Evolutionary conservation across 2,888 invertebrate genomes (phyloP).

Genomic region (Noctua pronuba): DNA sequence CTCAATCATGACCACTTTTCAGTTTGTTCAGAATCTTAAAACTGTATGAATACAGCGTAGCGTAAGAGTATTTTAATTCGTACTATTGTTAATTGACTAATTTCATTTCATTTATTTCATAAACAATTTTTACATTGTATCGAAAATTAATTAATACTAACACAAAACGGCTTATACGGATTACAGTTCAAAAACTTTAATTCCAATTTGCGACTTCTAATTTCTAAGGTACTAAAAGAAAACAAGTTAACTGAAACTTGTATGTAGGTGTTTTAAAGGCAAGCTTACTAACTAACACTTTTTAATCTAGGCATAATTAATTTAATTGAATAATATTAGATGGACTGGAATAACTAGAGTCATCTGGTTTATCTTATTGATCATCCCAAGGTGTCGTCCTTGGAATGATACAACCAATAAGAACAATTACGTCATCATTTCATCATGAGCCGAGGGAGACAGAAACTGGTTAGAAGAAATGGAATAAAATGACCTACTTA

Average conservation of each 20-base stretch:
- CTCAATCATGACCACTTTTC: background rate
- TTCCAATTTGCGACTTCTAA: background rate
- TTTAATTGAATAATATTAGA: background rate
- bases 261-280: background rate
- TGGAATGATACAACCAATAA: background rate
- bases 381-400: background rate
- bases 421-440: too few species aligned
- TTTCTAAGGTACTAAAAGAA: background rate
- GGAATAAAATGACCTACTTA: slow-evolving; percentile 5
- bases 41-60: background rate
- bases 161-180: too few species aligned
- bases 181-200: too few species aligned
- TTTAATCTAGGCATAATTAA: background rate
- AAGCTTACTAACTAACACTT: too few species aligned
- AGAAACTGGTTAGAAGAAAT: background rate
- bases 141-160: too few species aligned
- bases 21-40: too few species aligned
- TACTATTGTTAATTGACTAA: background rate
- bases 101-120: too few species aligned
- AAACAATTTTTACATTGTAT: too few species aligned
- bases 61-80: background rate
- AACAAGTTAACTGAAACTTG: background rate
- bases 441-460: background rate
- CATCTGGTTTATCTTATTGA: background rate
- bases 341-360: background rate